Base-by-base conservation (phyloP, 2,888 invertebrate species). In the Nemapogon koenigi region DNA sequence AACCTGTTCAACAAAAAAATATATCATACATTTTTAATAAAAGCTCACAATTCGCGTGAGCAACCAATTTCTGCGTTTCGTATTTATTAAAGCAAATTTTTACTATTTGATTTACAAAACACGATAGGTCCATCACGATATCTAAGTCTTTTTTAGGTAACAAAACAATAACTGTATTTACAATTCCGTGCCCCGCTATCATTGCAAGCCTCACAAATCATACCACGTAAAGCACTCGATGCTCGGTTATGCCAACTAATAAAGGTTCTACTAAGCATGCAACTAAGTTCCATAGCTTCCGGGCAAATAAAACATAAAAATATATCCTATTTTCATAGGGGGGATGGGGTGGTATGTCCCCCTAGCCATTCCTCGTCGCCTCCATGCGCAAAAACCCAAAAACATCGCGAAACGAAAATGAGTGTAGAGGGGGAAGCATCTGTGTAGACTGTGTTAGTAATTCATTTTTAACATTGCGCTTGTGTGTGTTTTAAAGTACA, bases 321-420 rank as follows among this genome's bases (percentile, higher is more conserved):
- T 78, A 78, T 76, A 76, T 76, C 78, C 78, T 76, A 78, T 78
- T 78, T 78, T 76, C 75, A 76, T 76, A 75, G 78, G 76, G 63
- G 55, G 62, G 52, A 48, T 43, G 49, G 47, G 40, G 43, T 49
- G 52, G 53, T 22, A 38, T 26, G 52, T 14, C 15, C 22, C 10
- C 22, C 46, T 51, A 47, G 46, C 46, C 47, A 49, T 47, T 39
- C 50, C 49, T 56, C 52, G 61, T 37, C 37, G 18, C 68, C 67
- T 59, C 57, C 59, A 70, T 76, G 78, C 78, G 79, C 79, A 79
- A 79, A 80, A 79, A 79, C 79, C 76, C 78, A 71, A 80, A 80
- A 80, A 80, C 79, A 79, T 76, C 78, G 46, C 45, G 75, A 75
- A 76, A 75, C 76, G 78, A 78, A 78, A 79, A 78, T 79, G 78